Conservation (phyloP, 2,797 vertebrate genomes). For the Aeoliscus strigatus region DNA sequence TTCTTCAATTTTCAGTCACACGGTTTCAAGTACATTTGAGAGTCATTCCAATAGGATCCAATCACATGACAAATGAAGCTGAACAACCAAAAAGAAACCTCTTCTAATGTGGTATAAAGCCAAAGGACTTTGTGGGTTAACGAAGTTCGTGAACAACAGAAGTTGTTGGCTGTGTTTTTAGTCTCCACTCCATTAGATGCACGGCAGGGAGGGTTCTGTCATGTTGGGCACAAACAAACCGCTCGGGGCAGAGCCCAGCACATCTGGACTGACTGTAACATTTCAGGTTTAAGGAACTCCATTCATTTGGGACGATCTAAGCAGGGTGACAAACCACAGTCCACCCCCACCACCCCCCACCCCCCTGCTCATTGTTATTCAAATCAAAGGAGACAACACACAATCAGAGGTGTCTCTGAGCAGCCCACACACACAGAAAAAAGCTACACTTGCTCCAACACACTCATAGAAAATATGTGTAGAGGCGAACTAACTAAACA, state of each 20-base stretch:
- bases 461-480: conserved; percentile 20
- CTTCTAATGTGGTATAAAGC: too few relatives aligned
- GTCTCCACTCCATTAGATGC: conserved; percentile 32
- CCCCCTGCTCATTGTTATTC: conserved; percentile 65
- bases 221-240: conserved; percentile 37
- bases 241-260: conserved; percentile 31
- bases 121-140: not conserved
- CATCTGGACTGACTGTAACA: conserved; percentile 52
- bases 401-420: conserved; percentile 35
- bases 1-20: too few relatives aligned
- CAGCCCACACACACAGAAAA: conserved; percentile 14
- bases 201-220: conserved; percentile 33
- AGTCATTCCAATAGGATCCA: too few relatives aligned
- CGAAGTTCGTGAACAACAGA: conserved; percentile 10
- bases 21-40: too few relatives aligned
- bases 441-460: conserved; percentile 22
- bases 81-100: too few relatives aligned
- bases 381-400: conserved; percentile 57
- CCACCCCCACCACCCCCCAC: conserved; percentile 56
- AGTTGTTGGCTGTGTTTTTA: conserved; percentile 15
- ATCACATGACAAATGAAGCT: too few relatives aligned
- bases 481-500: conserved; percentile 9
- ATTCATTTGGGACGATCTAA: conserved; percentile 39
- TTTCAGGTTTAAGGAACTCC: conserved; percentile 15
- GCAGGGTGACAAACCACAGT: conserved; percentile 49